A percentile compares a stretch with the other conserved stretches of the same genome.
Conservation (phyloP, 2,888 invertebrate genomes). For the Myopa testacea region DNA sequence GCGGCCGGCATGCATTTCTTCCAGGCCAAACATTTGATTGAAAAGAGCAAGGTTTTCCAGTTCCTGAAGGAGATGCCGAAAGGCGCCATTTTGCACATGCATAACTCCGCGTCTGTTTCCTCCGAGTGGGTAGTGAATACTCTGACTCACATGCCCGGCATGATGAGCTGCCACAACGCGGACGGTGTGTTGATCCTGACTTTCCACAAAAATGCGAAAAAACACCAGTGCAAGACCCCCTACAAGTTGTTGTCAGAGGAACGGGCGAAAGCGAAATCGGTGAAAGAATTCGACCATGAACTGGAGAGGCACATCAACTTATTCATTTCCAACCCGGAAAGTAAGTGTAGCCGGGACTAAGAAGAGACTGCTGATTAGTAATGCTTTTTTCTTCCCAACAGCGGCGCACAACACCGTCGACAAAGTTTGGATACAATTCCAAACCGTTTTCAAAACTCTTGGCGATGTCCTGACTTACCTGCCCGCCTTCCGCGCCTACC, state of each 20-base stretch:
- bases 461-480: conserved; percentile 69
- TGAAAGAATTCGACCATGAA: conserved; percentile 4
- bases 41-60: conserved; percentile 70
- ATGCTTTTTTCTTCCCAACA: conserved; percentile 38
- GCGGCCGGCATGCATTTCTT: conserved; percentile 71
- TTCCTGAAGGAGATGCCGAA: conserved; percentile 71
- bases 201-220: conserved; percentile 11
- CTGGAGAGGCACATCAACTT: conserved; percentile 71
- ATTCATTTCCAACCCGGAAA: conserved; percentile 68
- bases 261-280: neutral
- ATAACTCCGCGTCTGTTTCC: conserved; percentile 69
- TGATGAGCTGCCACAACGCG: conserved; percentile 46
- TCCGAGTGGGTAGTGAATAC: conserved; percentile 68
- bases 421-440: conserved; percentile 69
- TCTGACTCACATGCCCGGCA: conserved; percentile 64
- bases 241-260: neutral
- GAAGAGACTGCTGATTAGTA: neutral
- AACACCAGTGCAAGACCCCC: conserved; percentile 34
- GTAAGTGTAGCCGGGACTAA: conserved; percentile 43
- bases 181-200: conserved; percentile 37
- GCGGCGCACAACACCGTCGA: conserved; percentile 51
- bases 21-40: conserved; percentile 67
- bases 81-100: conserved; percentile 70
- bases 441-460: conserved; percentile 66
- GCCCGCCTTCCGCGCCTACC: conserved; percentile 70